Conservation (phyloP, 2,888 invertebrate genomes). For the Napeogenes inachia region DNA sequence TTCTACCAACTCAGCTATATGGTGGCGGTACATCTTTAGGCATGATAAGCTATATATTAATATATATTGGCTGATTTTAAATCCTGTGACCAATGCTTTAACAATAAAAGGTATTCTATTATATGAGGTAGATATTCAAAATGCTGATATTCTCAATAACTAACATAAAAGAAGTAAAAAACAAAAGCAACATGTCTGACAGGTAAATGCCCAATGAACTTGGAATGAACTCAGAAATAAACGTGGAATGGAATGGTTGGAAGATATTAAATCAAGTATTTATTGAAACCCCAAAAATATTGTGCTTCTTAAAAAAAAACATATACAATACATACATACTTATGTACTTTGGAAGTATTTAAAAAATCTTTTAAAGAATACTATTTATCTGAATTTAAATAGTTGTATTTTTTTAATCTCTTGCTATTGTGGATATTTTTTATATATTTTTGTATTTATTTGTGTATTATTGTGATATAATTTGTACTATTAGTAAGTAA, state of each 20-base stretch:
- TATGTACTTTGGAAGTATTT: no score
- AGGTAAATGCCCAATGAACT: not conserved
- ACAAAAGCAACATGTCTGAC: not conserved
- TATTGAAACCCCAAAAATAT: conserved; percentile 21
- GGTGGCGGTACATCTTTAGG: no score
- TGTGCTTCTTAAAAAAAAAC: conserved; percentile 12
- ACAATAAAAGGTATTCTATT: not conserved
- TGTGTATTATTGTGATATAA: no score
- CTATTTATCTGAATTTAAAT: no score
- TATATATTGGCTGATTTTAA: not conserved
- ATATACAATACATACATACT: not conserved
- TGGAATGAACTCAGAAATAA: not conserved
- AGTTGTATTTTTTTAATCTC: no score
- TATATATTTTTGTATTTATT: no score
- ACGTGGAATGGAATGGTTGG: not conserved
- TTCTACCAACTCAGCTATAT: no score
- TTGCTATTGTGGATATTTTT: no score
- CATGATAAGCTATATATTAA: no score
- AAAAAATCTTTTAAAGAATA: no score
- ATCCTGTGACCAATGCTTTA: conserved; percentile 1
- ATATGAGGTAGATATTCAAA: not conserved
- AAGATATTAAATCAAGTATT: conserved; percentile 20
- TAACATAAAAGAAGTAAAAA: not conserved
- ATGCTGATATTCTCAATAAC: not conserved
- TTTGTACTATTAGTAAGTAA: no score